Evolutionary conservation across 2,888 invertebrate genomes (phyloP), one percentile per base, ranked within the genome.

Genomic region (Byasa hedistus): DNA sequence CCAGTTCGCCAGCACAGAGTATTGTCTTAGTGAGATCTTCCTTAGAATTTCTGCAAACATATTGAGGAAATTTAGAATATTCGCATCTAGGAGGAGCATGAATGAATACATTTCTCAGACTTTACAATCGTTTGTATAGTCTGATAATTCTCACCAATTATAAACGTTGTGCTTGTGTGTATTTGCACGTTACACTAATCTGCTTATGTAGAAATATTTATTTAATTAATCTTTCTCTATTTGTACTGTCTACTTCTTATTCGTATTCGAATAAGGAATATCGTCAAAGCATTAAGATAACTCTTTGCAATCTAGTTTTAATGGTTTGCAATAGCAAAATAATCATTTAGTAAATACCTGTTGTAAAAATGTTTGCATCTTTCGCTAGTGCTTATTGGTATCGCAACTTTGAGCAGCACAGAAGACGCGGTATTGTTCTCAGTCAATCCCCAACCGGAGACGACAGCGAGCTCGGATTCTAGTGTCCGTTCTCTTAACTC

Each of bases 1-100:
- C 80, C 39, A 82, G 81, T 32, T 79, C 81, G 0, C 93, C 93
- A n/a, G 73, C 79, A 57, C 78, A 92, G 80, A 19, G 87, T 32
- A 58, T 57, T 21, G 39, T 62, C n/a, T 58, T 61, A n/a, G 58
- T 58, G 22, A 23, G 10, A 44, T 61, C 61, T 44, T 61, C 66
- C 22, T 58, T 58, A 1, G 55, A 22, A 22, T 62, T 62, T 39
- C 66, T 66, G 58, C 22, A 62, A 62, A 15, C 15, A 32, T 1
- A 19, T 54, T 54, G 12, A 15, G 3, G 52, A 22, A n/a, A 54
- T 54, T 39, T 39, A 15, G 15, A 39, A 39, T 27, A 39, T 39
- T 15, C 12, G 2, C 2, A 1, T 39, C 12, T 2, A 39, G 15
- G 15, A 51, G n/a, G 2, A 21, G 2, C 44, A 44, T 4, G n/a